phyloP scores from a whole-genome alignment of 2,888 invertebrate species.

The Thecocarcelia acutangulata region DNA sequence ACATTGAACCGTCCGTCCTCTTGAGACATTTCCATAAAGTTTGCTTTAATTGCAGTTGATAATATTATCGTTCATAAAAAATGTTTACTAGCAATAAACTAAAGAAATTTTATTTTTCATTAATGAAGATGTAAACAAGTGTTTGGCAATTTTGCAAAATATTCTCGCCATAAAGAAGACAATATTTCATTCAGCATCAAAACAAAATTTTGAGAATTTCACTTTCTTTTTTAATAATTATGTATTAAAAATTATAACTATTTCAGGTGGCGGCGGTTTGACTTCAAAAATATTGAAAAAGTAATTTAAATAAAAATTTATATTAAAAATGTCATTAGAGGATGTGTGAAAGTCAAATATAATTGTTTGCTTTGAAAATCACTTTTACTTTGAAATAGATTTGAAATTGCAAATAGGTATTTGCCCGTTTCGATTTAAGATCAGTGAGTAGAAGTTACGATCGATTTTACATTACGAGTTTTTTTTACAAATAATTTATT shows the following conservation, averaged over 20 bases:
- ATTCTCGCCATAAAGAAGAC: neutral
- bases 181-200: constrained; percentile 16
- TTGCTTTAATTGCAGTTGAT: constrained; percentile 36
- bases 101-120: neutral
- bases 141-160: constrained; percentile 1
- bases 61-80: constrained; percentile 13
- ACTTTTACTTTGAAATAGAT: too few species aligned
- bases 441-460: too few species aligned
- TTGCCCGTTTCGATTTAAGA: too few species aligned
- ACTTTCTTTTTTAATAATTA: too few species aligned
- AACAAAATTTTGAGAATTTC: neutral
- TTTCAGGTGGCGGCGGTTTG: too few species aligned
- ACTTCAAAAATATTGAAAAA: constrained; percentile 23
- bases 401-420: too few species aligned
- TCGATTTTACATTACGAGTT: too few species aligned
- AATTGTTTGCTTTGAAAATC: neutral
- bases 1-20: constrained; percentile 12
- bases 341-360: too few species aligned
- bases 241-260: neutral
- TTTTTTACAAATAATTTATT: too few species aligned
- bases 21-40: constrained; percentile 40
- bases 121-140: constrained; percentile 17
- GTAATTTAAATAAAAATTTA: constrained; percentile 13
- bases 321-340: too few species aligned
- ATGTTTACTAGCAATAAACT: constrained; percentile 11